A percentile compares a stretch with the other conserved stretches of the same genome.
phyloP scores from a whole-genome alignment of 2,888 invertebrate genomes.

The Malthinus seriepunctatus region DNA sequence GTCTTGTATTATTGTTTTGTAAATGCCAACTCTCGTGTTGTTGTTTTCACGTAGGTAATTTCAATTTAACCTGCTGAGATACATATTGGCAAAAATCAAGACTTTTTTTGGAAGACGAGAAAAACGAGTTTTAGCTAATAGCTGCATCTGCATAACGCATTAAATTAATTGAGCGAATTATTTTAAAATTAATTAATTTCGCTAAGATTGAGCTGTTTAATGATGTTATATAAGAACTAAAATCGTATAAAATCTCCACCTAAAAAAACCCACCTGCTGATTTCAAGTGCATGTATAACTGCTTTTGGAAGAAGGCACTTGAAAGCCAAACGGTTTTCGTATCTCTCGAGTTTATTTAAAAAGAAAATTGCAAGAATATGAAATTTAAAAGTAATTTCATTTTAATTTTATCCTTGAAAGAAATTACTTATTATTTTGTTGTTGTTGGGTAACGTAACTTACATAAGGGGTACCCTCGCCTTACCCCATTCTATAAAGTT shows the following conservation, averaged over 20 bases:
- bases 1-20: not conserved
- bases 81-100: not conserved
- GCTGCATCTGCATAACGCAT: too few relatives aligned
- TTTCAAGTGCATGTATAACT: constrained; percentile 12
- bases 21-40: not conserved
- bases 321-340: constrained; percentile 13
- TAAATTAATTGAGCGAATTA: too few relatives aligned
- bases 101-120: too few relatives aligned
- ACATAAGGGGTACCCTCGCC: too few relatives aligned
- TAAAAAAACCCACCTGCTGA: constrained; percentile 15
- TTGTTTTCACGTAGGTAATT: too few relatives aligned
- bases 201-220: not conserved
- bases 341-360: constrained; percentile 9
- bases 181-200: too few relatives aligned
- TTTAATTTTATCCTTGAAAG: not conserved
- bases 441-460: too few relatives aligned
- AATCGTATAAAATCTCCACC: constrained; percentile 8
- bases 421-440: too few relatives aligned
- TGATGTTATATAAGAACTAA: not conserved
- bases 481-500: too few relatives aligned
- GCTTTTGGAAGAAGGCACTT: not conserved
- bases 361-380: constrained; percentile 20
- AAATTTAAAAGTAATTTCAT: constrained; percentile 17
- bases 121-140: too few relatives aligned
- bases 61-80: not conserved